Evolutionary conservation across 1,140 invertebrate species (phyloP).

Genomic region (Potamilus streckersoni): DNA sequence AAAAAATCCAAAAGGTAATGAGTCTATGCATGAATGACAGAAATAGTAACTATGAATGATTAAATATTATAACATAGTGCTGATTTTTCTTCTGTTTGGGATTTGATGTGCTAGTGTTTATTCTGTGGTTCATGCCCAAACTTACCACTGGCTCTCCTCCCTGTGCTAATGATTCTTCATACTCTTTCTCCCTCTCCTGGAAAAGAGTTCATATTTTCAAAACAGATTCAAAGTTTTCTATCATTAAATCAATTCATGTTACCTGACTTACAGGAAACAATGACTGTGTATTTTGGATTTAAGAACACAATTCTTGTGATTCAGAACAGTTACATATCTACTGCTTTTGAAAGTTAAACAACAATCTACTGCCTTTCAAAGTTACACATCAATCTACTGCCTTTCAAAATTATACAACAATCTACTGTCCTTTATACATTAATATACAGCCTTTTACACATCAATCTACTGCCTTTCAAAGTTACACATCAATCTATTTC

Average conservation of each 20-base stretch:
- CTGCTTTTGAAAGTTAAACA: too few species aligned
- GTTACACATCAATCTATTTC: too few species aligned
- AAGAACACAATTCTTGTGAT: too few species aligned
- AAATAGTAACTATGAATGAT: neutral
- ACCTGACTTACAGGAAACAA: neutral
- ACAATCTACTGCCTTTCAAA: too few species aligned
- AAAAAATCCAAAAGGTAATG: too few species aligned
- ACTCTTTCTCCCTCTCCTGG: conserved; percentile 64
- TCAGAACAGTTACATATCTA: too few species aligned
- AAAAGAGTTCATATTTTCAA: conserved; percentile 14
- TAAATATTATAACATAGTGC: neutral
- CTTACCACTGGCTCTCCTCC: conserved; percentile 78
- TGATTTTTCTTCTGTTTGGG: neutral
- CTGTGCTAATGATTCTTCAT: conserved; percentile 72
- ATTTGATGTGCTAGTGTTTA: neutral
- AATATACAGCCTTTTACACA: too few species aligned
- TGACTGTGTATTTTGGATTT: neutral
- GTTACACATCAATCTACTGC: too few species aligned
- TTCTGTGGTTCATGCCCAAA: conserved; percentile 49
- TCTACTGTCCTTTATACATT: too few species aligned
- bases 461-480: too few species aligned
- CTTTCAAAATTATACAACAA: too few species aligned
- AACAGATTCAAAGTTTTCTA: neutral
- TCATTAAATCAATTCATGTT: neutral
- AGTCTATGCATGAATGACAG: neutral